A percentile compares a stretch with the other conserved stretches of the same genome.
phyloP scores from a whole-genome alignment of 1,140 invertebrate species.

The Brachionus rubens region DNA sequence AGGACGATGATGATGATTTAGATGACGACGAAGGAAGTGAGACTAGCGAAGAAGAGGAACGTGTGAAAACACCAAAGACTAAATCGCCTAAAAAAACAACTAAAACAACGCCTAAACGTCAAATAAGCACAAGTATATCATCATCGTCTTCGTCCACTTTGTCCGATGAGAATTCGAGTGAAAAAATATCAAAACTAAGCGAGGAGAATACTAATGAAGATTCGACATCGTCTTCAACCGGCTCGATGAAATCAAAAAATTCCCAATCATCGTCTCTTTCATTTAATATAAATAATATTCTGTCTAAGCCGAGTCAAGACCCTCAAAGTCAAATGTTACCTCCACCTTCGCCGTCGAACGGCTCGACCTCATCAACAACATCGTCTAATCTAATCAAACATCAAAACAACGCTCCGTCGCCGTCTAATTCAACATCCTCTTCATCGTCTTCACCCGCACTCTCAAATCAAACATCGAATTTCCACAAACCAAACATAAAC shows the following conservation, averaged over 20 bases:
- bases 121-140: slow-evolving; percentile 7
- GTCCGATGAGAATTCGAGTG: slow-evolving; percentile 27
- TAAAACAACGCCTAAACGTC: slow-evolving; percentile 18
- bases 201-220: slow-evolving; percentile 32
- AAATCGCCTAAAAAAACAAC: slow-evolving; percentile 9
- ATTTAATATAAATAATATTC: slow-evolving; percentile 18
- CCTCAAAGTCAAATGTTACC: slow-evolving; percentile 18
- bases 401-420: slow-evolving; percentile 5
- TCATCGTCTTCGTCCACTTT: slow-evolving; percentile 1
- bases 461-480: background rate
- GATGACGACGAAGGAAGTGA: background rate
- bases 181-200: slow-evolving; percentile 20
- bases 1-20: background rate
- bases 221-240: background rate
- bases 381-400: background rate
- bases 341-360: background rate
- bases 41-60: background rate
- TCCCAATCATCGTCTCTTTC: background rate
- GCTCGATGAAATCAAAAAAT: background rate
- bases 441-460: background rate
- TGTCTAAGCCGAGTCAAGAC: background rate
- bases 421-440: slow-evolving; percentile 19
- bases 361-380: background rate
- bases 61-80: background rate
- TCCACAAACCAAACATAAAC: slow-evolving; percentile 1